Evolutionary conservation across 2,113 vertebrate species (phyloP).

Genomic region (Microtus richardsoni): DNA sequence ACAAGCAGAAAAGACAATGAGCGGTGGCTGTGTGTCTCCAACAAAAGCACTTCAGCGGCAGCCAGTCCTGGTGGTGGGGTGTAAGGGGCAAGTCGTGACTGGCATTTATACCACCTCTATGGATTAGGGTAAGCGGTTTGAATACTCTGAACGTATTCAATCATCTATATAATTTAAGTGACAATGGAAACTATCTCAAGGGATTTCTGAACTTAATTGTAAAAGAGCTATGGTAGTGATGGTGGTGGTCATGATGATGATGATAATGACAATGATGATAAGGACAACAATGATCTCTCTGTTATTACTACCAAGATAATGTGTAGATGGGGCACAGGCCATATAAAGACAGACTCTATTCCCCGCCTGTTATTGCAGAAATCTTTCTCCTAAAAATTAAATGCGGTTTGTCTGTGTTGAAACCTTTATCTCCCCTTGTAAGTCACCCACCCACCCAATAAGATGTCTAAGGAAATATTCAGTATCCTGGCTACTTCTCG

Average conservation of each 20-base stretch:
- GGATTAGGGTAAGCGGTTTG: not conserved
- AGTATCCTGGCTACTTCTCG: not conserved
- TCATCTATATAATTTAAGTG: not conserved
- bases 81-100: too few species aligned
- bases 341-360: not conserved
- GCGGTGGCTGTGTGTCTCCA: not conserved
- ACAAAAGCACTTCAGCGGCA: not conserved
- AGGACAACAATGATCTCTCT: not conserved
- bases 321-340: not conserved
- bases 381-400: conserved; percentile 20
- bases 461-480: not conserved
- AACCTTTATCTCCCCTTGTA: not conserved
- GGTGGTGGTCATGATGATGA: not conserved
- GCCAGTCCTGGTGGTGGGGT: not conserved
- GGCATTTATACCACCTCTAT: not conserved
- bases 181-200: not conserved
- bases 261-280: not conserved
- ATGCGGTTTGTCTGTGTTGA: not conserved
- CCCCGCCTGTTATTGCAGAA: not conserved
- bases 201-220: not conserved
- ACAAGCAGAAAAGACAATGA: not conserved
- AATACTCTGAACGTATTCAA: not conserved
- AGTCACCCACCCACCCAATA: not conserved
- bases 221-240: not conserved
- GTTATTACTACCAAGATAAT: not conserved